Conservation (phyloP, 2,888 invertebrate genomes). For the Tipula helvola region DNA sequence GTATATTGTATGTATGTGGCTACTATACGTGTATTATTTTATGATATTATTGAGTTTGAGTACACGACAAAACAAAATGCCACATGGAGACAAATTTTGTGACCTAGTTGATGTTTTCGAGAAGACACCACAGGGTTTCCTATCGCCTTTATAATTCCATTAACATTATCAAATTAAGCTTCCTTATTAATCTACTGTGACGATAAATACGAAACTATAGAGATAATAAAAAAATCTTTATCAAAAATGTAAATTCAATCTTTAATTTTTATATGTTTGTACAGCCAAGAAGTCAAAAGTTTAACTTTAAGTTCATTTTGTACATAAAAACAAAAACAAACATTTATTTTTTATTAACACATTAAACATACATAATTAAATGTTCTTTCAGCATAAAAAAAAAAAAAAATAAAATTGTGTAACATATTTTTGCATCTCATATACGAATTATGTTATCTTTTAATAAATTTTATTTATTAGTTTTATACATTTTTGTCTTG, state of each 20-base stretch:
- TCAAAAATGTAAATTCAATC: background rate
- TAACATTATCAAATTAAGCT: background rate
- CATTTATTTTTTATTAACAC: background rate
- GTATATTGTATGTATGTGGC: background rate
- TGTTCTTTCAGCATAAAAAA: background rate
- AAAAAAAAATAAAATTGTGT: background rate
- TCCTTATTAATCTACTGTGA: background rate
- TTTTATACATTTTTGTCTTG: background rate
- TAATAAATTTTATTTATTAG: slow-evolving; percentile 4
- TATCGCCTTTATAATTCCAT: background rate
- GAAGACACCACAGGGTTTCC: background rate
- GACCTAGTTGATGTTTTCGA: background rate
- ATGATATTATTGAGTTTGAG: background rate
- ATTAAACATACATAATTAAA: slow-evolving; percentile 4
- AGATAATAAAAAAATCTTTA: background rate
- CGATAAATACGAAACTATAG: background rate
- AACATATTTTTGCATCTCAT: slow-evolving; percentile 4
- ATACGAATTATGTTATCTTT: background rate
- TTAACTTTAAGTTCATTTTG: background rate
- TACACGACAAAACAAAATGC: background rate
- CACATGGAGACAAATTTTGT: background rate
- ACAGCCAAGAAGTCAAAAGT: background rate
- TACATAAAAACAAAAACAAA: slow-evolving; percentile 4
- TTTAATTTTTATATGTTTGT: background rate
- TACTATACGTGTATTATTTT: background rate